Base-by-base conservation (phyloP, 2,113 vertebrate genomes). In the Cygnus buccinator region DNA sequence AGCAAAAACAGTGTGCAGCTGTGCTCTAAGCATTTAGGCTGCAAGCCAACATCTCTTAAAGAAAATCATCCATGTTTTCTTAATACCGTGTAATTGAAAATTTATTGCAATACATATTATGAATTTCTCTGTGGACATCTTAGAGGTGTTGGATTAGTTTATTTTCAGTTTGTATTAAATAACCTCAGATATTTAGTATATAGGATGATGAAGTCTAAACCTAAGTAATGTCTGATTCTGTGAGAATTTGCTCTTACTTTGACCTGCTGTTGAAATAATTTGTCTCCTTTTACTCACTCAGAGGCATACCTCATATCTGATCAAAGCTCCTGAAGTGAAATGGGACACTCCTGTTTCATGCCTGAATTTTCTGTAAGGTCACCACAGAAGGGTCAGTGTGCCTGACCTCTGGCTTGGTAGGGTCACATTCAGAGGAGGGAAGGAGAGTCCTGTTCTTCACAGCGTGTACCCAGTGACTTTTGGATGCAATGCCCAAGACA, bases 201-300 rank as follows among this genome's bases (percentile, higher is more conserved):
- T 83, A 87, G 62, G 43, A 75, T 95, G 23, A 86, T 92, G 89
- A 73, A 96, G 39, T 90, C 82, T 94, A 94, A 96, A 88, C 66
- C 55, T 89, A 82, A 84, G 19, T 31, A 28, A 28, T 67, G 10
- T 50, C 37, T 63, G 63, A 66, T 63, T 93, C 43, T 90, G 16
- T 67, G 19, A 44, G n/a, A 79, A 96, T 63, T 80, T 83, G 1
- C 59, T 73, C 44, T 91, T 63, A 41, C 43, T 84, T 66, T 76
- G 65, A 75, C 12, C 59, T 90, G 29, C 43, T 80, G 9, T 80
- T 66, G 37, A 35, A 85, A 90, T 67, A 55, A 76, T 77, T 72
- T 75, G 11, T 70, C 15, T 80, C 16, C 23, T 86, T 83, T 72
- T 41, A 61, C 26, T 75, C 1, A 3, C 44, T 87, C 67, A 25